phyloP scores from a whole-genome alignment of 2,888 invertebrate species.

The Aporophyla lueneburgensis region DNA sequence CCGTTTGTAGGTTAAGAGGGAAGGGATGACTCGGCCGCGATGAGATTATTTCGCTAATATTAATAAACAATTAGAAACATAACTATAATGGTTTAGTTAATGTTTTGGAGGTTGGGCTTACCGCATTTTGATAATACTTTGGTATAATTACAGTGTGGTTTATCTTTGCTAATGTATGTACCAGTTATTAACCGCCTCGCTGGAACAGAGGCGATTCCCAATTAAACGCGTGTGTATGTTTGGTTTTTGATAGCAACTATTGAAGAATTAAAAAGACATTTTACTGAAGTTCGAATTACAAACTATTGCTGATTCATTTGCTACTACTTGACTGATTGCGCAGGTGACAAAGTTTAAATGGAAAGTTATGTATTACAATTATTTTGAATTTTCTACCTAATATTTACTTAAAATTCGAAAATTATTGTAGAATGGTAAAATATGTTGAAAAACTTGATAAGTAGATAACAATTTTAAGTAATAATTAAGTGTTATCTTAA shows the following conservation, averaged over 20 bases:
- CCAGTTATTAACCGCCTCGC: not conserved
- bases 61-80: constrained; percentile 28
- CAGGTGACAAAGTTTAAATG: not conserved
- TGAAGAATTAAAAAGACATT: not conserved
- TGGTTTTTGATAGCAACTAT: not conserved
- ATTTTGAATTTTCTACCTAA: not conserved
- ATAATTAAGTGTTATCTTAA: too few species aligned
- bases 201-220: not conserved
- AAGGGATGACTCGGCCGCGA: constrained; percentile 7
- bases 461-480: too few species aligned
- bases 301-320: not conserved
- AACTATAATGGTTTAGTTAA: constrained; percentile 22
- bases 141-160: constrained; percentile 10
- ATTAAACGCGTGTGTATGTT: not conserved
- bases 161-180: not conserved
- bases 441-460: too few species aligned
- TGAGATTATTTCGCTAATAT: constrained; percentile 39
- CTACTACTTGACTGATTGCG: not conserved
- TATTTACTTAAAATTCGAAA: not conserved
- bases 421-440: not conserved
- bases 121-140: constrained; percentile 13
- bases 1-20: constrained; percentile 22
- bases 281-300: not conserved
- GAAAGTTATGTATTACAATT: not conserved
- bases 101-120: constrained; percentile 12